Base-by-base conservation (phyloP, 2,888 invertebrate species). In the Acanthoscelides obtectus region DNA sequence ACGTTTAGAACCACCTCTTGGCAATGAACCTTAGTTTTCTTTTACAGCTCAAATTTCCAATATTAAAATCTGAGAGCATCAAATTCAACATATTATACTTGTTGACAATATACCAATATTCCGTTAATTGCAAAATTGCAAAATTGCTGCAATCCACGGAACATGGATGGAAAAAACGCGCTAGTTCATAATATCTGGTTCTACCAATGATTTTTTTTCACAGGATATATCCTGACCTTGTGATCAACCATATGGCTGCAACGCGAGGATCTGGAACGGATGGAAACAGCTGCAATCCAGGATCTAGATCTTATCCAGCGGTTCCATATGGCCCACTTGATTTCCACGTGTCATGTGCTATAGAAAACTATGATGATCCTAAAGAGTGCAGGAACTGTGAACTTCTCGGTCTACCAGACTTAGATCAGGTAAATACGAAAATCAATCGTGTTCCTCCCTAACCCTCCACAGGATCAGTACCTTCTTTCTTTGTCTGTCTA, bases 231-330 rank as follows among this genome's bases (percentile, higher is more conserved):
- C 92, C 90, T 0, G 94, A 95, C 80, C 88, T 90, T 0, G 90
- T 94, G 0, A 83, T 93, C 45, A 94, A 94, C 81, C 94, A 94
- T 80, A 94, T 94, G 94, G 90, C 92, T 0, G 90, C 87, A 0
- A 81, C 86, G 8, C 78, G 79, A 5, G 86, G 86, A 1, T 86
- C 86, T 63, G 93, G 92, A 2, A 89, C 89, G 0, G 91, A 85
- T 0, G 91, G 92, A 64, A 86, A 88, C 66, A 84, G 81, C 0
- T 90, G 89, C 0, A 84, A 89, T 76, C 85, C 89, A 17, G 78
- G 75, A 0, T 78, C 76, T 1, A 83, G 83, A 71, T 74, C 77
- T 2, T 89, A 86, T 76, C 88, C 88, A 0, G 87, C 86, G 0
- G 92, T 94, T 0, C 93, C 94, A 0, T 95, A 89, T 78, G 86